Base-by-base conservation (phyloP, 1,140 invertebrate genomes). In the Physella acuta region DNA sequence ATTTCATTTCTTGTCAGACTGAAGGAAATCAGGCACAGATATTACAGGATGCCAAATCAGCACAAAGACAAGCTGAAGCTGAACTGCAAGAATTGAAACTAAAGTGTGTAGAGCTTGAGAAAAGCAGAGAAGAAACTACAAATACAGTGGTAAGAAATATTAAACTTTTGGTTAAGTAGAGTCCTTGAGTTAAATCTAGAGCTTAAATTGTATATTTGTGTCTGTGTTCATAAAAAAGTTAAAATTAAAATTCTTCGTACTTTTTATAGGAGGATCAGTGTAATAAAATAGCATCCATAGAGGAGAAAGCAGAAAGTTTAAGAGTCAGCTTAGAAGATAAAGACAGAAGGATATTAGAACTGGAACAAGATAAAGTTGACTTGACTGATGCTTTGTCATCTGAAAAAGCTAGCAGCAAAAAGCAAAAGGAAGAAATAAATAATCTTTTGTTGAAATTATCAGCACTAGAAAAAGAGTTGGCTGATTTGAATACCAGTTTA, bases 401-500 rank as follows among this genome's bases (percentile, higher is more conserved):
- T 36, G 73, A 71, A 49, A 51, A 52, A 60, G 24, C 8, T n/a
- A 60, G 39, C 39, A 70, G 59, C 20, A 74, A 76, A 59, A n/a
- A 71, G n/a, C 67, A 68, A 34, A 76, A 76, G 56, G 71, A 75
- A 1, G 69, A 75, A 58, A 67, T 75, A n/a, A 73, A 75, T 58
- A 5, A 34, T n/a, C 31, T 73, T 17, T 56, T 39, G 16, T 17
- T 44, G 0, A 26, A 63, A n/a, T 1, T 71, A 24, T 37, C 56
- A n/a, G 24, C 20, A 33, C n/a, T 71, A 17, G 37, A 68, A 56
- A 37, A 26, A 16, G 34, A 64, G 31, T 30, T 63, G 63, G 51
- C 53, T 5, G 33, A 67, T 20, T 17, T 49, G 26, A 30, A 67
- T 56, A 2, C 17, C n/a, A 11, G 55, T 31, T 30, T 60, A 31